Evolutionary conservation across 1,140 invertebrate genomes (phyloP), one percentile per base, ranked within the genome.

Genomic region (Neocloeon triangulifer): DNA sequence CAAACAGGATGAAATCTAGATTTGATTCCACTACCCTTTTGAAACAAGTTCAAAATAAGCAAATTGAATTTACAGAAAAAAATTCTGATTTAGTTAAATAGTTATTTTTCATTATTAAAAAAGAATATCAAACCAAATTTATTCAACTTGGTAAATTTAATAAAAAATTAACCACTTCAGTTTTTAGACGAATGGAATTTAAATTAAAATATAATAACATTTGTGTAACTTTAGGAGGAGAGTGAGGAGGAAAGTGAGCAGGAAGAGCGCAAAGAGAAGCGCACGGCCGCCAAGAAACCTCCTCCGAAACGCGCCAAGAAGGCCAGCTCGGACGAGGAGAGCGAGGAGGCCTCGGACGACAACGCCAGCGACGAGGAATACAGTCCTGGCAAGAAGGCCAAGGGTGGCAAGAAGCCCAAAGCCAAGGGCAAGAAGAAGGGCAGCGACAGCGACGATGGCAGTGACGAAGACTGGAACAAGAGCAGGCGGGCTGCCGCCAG

Each of bases 391-490:
- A 69, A 69, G 44, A 49, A 58, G 32, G 45, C 53, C 22, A 62
- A 52, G 42, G 44, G 41, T 17, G 50, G 35, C 32, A 37, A 37
- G 26, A 31, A 8, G 28, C 9, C 8, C 32, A 30, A 30, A 39
- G 53, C 39, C 32, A 55, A 30, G 20, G 19, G 25, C 13, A 68
- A 68, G 43, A 62, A 62, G 33, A 69, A 73, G 47, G 73, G 71
- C 52, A 73, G 73, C 53, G 73, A 69, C 15, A 71, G 67, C 6
- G 73, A 76, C 41, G 69, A 62, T 21, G 74, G 75, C 35, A 72
- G 69, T 25, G 77, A 79, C 42, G 73, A 73, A 30, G 76, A 81
- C 33, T 81, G 76, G 69, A 66, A 57, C 19, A 73, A 74, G 48
- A 55, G 53, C 10, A 66, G 65, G 43, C 63, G 62, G 41, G 43